These are phyloP conservation scores for Dasysyrphus tricinctus DNA, from an alignment of 2,888 invertebrate species.

Conservation along the genomic window DNA sequence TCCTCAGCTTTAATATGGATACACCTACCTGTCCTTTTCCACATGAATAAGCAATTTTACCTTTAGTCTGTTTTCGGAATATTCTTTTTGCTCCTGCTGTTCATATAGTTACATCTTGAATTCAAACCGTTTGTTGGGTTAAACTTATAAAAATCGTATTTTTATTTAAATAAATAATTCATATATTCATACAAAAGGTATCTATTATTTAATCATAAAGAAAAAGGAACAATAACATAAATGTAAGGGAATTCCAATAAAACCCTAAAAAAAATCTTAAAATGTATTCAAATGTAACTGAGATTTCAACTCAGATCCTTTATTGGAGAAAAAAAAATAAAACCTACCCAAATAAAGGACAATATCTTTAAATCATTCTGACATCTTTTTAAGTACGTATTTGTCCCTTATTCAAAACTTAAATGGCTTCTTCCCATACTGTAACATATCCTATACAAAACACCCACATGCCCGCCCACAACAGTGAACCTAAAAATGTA, in stretches of 20 bases:
- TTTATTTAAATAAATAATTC: no score
- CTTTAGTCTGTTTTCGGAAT: no score
- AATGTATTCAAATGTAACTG: neutral
- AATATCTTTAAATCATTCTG: slow-evolving; percentile 15
- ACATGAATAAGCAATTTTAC: no score
- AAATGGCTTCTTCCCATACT: neutral
- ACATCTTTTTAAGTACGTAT: neutral
- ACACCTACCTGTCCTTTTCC: no score
- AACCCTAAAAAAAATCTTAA: neutral
- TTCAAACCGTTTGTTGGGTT: no score
- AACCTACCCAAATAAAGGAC: slow-evolving; percentile 6
- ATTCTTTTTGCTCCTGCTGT: no score
- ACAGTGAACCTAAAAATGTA: neutral
- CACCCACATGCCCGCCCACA: neutral
- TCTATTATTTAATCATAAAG: no score
- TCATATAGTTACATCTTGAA: no score
- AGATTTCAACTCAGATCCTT: neutral
- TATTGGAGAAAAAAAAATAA: neutral
- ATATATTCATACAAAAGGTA: no score
- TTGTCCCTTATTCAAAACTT: neutral
- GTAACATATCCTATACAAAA: neutral
- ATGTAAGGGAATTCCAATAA: neutral
- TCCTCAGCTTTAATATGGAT: no score
- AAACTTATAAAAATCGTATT: no score
- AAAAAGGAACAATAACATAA: no score